Percentiles rank a stretch among this genome's conserved stretches.
phyloP scores from a whole-genome alignment of 2,888 invertebrate species.

The Pyrgus malvae region DNA sequence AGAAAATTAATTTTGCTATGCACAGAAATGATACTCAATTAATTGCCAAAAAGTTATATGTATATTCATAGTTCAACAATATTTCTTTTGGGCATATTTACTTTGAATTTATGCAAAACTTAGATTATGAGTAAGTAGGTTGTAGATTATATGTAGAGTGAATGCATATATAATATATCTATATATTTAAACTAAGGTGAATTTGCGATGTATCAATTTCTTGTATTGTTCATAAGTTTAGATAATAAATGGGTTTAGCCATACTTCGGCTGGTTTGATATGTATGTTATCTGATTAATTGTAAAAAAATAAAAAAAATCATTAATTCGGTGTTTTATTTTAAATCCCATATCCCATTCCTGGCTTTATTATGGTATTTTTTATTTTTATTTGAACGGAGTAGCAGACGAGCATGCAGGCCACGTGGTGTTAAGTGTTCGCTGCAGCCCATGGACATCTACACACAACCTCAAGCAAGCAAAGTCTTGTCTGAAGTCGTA shows the following conservation, averaged over 20 bases:
- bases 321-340: conserved; percentile 66
- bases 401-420: too few species aligned
- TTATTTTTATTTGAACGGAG: too few species aligned
- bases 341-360: conserved; percentile 36
- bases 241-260: conserved; percentile 82
- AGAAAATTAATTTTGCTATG: conserved; percentile 81
- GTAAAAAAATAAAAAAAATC: conserved; percentile 75
- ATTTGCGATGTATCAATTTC: conserved; percentile 82
- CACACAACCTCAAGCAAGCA: too few species aligned
- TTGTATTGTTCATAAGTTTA: conserved; percentile 82
- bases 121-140: conserved; percentile 81
- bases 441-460: too few species aligned
- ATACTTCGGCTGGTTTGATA: conserved; percentile 82
- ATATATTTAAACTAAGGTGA: conserved; percentile 78
- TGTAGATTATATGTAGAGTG: conserved; percentile 81
- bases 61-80: conserved; percentile 82
- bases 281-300: conserved; percentile 82
- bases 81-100: conserved; percentile 82
- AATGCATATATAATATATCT: conserved; percentile 80
- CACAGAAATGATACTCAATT: conserved; percentile 83
- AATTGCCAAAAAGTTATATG: conserved; percentile 83
- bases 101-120: conserved; percentile 81
- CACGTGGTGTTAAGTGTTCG: too few species aligned
- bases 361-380: too few species aligned
- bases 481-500: too few species aligned